Percentiles rank a stretch among this genome's conserved stretches.
These are phyloP conservation scores for Agonum fuliginosum DNA, from an alignment of 2,888 invertebrate species.

Conservation along the genomic window DNA sequence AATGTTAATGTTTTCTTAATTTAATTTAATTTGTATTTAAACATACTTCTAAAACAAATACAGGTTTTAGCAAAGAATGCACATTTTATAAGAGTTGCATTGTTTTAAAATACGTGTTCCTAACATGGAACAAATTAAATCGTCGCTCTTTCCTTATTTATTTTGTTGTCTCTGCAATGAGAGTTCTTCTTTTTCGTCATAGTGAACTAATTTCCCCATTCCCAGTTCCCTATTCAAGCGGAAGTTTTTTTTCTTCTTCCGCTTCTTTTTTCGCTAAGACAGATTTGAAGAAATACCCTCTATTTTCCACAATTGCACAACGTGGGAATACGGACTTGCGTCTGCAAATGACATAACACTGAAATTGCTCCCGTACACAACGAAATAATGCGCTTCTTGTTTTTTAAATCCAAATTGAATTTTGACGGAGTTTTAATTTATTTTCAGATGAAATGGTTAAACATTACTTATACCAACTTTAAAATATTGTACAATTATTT, in stretches of 20 bases:
- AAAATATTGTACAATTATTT: no score
- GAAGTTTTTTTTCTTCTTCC: conserved; percentile 3
- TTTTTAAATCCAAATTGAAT: conserved; percentile 21
- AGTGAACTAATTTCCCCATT: conserved; percentile 1
- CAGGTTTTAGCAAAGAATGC: neutral
- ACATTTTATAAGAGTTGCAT: neutral
- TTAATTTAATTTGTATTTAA: neutral
- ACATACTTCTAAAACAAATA: no score
- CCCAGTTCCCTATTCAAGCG: conserved; percentile 1
- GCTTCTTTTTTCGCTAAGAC: conserved; percentile 21
- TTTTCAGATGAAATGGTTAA: neutral
- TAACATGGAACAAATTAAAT: no score
- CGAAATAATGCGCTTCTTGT: neutral
- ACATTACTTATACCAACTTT: no score
- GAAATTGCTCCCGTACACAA: conserved; percentile 17
- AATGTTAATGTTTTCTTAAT: no score
- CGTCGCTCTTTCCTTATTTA: no score
- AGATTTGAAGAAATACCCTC: conserved; percentile 30
- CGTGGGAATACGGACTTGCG: conserved; percentile 30
- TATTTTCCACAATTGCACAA: conserved; percentile 26
- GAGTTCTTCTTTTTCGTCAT: neutral
- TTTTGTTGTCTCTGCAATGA: neutral
- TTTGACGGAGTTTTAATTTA: conserved; percentile 12
- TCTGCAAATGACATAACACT: conserved; percentile 41
- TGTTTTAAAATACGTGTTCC: neutral